A percentile compares a stretch with the other conserved stretches of the same genome.
Conservation (phyloP, 2,888 invertebrate genomes). For the Sminthurinus aureus region DNA sequence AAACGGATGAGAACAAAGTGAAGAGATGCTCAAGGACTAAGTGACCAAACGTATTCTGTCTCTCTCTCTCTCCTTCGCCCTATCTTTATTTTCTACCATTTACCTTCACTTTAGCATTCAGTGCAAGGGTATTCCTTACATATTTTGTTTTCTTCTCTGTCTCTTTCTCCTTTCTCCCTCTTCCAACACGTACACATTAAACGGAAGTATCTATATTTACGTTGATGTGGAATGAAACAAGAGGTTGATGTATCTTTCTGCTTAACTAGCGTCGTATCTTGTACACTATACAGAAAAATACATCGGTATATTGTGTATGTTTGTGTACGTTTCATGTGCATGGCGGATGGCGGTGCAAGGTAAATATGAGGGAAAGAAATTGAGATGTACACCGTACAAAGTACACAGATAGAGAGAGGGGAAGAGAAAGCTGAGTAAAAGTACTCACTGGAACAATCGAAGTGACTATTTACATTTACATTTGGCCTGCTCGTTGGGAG, state of each 20-base stretch:
- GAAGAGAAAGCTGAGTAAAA: constrained; percentile 7
- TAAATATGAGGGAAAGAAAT: background rate
- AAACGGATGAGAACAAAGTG: constrained; percentile 15
- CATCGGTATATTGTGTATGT: no score
- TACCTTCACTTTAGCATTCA: background rate
- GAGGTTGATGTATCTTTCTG: no score
- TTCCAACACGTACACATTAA: background rate
- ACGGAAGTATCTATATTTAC: no score
- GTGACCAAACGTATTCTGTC: background rate
- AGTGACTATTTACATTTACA: constrained; percentile 10
- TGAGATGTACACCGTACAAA: background rate
- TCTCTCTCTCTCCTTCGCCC: constrained; percentile 6
- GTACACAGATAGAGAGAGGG: background rate
- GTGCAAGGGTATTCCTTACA: no score
- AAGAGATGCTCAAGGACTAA: constrained; percentile 14
- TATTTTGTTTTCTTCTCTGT: background rate
- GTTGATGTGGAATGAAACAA: no score
- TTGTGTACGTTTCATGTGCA: no score
- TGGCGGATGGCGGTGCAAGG: no score
- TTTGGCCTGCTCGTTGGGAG: background rate
- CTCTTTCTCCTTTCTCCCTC: background rate
- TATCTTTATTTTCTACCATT: background rate
- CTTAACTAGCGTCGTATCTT: no score
- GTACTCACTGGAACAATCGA: background rate
- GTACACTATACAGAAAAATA: no score